These are phyloP conservation scores for Aquatica leii DNA, from an alignment of 2,888 invertebrate species.

Conservation along the genomic window DNA sequence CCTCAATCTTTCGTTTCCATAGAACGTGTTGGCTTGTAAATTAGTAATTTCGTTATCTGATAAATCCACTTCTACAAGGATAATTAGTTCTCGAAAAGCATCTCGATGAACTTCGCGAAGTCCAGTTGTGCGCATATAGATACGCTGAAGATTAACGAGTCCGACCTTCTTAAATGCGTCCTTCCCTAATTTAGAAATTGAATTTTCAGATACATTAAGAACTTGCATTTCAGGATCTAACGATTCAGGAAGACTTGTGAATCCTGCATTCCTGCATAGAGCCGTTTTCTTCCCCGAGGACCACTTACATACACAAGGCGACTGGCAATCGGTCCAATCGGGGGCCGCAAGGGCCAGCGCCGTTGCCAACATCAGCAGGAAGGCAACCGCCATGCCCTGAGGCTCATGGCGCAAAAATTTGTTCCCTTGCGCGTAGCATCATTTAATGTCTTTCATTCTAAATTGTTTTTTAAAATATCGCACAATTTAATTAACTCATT, in stretches of 20 bases:
- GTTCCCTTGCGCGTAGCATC: slow-evolving; percentile 41
- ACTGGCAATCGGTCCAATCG: slow-evolving; percentile 90
- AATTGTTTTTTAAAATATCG: background rate
- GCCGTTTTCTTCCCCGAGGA: slow-evolving; percentile 91
- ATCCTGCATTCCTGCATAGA: slow-evolving; percentile 81
- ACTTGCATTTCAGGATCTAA: slow-evolving; percentile 83
- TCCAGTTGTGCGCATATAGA: slow-evolving; percentile 80
- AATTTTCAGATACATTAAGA: slow-evolving; percentile 83
- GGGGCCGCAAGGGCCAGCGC: slow-evolving; percentile 66
- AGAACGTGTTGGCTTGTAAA: slow-evolving; percentile 81
- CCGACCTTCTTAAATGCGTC: slow-evolving; percentile 83
- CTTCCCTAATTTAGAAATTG: slow-evolving; percentile 75
- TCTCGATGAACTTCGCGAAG: slow-evolving; percentile 80
- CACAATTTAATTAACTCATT: slow-evolving; percentile 21
- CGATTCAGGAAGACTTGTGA: slow-evolving; percentile 78
- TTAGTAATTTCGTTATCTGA: slow-evolving; percentile 80
- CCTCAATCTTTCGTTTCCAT: slow-evolving; percentile 83
- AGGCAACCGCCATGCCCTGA: slow-evolving; percentile 56
- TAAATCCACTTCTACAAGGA: slow-evolving; percentile 86
- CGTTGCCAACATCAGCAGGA: slow-evolving; percentile 55
- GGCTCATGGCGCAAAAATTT: slow-evolving; percentile 51
- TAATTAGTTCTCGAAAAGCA: slow-evolving; percentile 86
- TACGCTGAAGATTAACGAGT: slow-evolving; percentile 83
- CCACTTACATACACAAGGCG: slow-evolving; percentile 91
- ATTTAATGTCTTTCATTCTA: slow-evolving; percentile 28